Base-by-base conservation (phyloP, 2,888 invertebrate genomes). In the Microctonus aethiopoides region DNA sequence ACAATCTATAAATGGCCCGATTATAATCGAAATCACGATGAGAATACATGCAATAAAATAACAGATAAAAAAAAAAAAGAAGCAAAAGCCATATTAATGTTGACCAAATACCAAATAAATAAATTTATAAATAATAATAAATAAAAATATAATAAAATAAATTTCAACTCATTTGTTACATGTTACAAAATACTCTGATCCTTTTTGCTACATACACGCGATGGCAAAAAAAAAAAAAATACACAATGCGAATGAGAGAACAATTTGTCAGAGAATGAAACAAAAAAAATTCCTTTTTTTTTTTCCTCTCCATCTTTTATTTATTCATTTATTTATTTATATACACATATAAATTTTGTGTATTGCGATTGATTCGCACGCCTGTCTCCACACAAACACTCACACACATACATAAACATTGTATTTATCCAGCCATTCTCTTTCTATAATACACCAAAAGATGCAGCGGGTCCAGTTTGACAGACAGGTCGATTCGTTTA, bases 401-500 rank as follows among this genome's bases (percentile, higher is more conserved):
- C n/a, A n/a, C n/a, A n/a, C n/a, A n/a, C n/a, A n/a, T n/a, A n/a
- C n/a, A n/a, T n/a, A n/a, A n/a, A n/a, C 26, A 54, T 54, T 54
- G 54, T 54, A 11, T 26, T n/a, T n/a, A n/a, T n/a, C n/a, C n/a
- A n/a, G 46, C 52, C 32, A 39, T 22, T 32, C 26, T 24, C 56
- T 51, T 65, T 68, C 62, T 57, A 29, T 54, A 32, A 57, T 74
- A 63, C 64, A 60, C 29, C 1, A 29, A 59, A 22, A 32, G 56
- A 56, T 46, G 65, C 29, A 26, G 20, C 29, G 34, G 63, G 63
- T 57, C 71, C 73, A 65, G 68, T 75, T 77, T 78, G 79, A 77
- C 73, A 68, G 76, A 77, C 76, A 75, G 76, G 74, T 74, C 76
- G 77, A 74, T 76, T 77, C 72, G 74, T 72, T 73, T 72, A 72